A percentile compares a stretch with the other conserved stretches of the same genome.
These are phyloP conservation scores for Drosophila formosana DNA, from an alignment of 2,888 invertebrate genomes.

Conservation along the genomic window DNA sequence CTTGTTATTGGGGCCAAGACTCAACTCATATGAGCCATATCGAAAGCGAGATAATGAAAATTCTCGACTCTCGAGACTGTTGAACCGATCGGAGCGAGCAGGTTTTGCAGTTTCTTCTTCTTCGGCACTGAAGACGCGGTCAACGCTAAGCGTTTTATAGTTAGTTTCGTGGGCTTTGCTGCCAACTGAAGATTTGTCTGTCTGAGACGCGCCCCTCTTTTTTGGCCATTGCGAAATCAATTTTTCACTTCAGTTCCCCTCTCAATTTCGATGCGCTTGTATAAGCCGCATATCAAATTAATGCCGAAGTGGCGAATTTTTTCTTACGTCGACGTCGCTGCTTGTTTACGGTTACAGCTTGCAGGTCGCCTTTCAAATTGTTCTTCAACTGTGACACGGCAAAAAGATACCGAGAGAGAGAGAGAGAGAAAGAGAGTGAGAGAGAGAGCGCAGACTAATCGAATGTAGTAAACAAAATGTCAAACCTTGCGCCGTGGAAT, in stretches of 20 bases:
- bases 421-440: conserved; percentile 2
- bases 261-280: conserved; percentile 32
- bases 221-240: conserved; percentile 11
- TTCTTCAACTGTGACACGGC: conserved; percentile 28
- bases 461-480: conserved; percentile 48
- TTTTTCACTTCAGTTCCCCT: conserved; percentile 1
- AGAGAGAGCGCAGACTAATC: not conserved
- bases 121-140: not conserved
- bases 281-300: conserved; percentile 71
- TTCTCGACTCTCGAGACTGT: conserved; percentile 5
- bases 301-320: conserved; percentile 55
- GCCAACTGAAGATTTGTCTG: conserved; percentile 9
- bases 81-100: conserved; percentile 8
- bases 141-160: conserved; percentile 6
- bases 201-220: conserved; percentile 18
- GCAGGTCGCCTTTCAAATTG: conserved; percentile 34
- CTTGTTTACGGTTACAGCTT: conserved; percentile 56
- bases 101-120: conserved; percentile 1
- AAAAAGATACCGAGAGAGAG: conserved; percentile 10
- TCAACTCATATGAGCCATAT: conserved; percentile 4
- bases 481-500: conserved; percentile 53
- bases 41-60: conserved; percentile 9
- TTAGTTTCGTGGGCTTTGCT: not conserved
- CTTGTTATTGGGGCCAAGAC: conserved; percentile 1
- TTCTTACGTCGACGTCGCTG: conserved; percentile 29